Evolutionary conservation across 2,888 invertebrate genomes (phyloP), one percentile per base, ranked within the genome.

Genomic region (Chrysina gloriosa): DNA sequence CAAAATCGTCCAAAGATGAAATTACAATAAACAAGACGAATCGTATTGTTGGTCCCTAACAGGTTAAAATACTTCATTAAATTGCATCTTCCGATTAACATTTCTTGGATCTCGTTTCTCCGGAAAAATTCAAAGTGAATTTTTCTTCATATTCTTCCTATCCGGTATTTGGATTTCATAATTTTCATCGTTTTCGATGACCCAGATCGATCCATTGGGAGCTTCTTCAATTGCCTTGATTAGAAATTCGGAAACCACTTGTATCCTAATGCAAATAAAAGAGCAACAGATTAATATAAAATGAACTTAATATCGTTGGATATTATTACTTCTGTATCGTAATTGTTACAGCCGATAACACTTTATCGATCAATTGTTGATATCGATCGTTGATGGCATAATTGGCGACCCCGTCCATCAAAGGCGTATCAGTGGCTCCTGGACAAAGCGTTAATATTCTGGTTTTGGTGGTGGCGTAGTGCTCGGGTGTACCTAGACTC

Each of bases 141-240:
- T 54, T 54, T 68, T 71, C 14, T 47, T 61, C 25, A 71, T 65
- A 34, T 63, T 29, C 47, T 63, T 31, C 52, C 71, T 68, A 5
- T 63, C 48, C 25, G 70, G 71, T 29, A 73, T 83, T 82, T 83
- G 79, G 77, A 80, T 76, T 71, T 81, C 74, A 45, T 77, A 78
- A 16, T 79, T 52, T 61, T 81, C 77, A 0, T 77, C 79, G 1
- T 82, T 84, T 75, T 85, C 84, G 31, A 82, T 80, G 27, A 83
- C 74, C 85, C 85, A 86, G 0, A 83, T 81, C 0, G 84, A 83
- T 0, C 84, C 85, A 72, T 82, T 84, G 1, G 79, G 79, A 4
- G 81, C 84, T 16, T 76, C 81, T 69, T 71, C 71, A 23, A 80
- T 70, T 6, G 77, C 42, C 9, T 75, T 69, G 47, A 78, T 69